A percentile compares a stretch with the other conserved stretches of the same genome.
Conservation (phyloP, 2,797 vertebrate genomes). For the Myioborus miniatus region DNA sequence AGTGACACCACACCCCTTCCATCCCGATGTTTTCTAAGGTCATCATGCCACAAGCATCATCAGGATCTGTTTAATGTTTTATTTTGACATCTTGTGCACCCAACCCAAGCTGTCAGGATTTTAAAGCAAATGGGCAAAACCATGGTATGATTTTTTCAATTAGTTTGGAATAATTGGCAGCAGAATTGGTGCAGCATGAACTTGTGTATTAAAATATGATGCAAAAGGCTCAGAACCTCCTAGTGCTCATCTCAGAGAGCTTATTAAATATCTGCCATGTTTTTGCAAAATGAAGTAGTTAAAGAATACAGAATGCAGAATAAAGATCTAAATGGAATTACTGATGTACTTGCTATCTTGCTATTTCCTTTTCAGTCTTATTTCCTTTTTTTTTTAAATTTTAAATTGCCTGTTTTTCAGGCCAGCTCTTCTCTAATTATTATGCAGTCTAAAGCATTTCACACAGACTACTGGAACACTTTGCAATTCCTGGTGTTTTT, state of each 20-base stretch:
- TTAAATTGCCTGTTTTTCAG: neutral
- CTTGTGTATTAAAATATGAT: neutral
- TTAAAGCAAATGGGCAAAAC: neutral
- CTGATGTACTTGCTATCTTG: neutral
- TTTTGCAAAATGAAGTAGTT: neutral
- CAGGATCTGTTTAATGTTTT: neutral
- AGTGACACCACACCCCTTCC: neutral
- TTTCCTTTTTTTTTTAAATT: neutral
- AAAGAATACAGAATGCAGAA: neutral
- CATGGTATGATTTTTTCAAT: neutral
- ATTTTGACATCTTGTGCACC: neutral
- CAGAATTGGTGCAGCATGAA: neutral
- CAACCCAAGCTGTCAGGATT: neutral
- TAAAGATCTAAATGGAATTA: neutral
- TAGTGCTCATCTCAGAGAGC: neutral
- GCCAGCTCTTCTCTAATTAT: neutral
- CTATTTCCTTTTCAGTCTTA: neutral
- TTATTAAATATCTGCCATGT: neutral
- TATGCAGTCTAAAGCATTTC: neutral
- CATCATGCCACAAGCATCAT: no score
- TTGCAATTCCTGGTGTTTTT: neutral
- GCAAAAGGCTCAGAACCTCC: neutral
- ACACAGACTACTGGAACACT: neutral
- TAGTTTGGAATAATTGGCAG: neutral
- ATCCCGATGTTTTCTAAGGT: neutral